phyloP scores from a whole-genome alignment of 1,140 invertebrate genomes.

The Triops longicaudatus region DNA sequence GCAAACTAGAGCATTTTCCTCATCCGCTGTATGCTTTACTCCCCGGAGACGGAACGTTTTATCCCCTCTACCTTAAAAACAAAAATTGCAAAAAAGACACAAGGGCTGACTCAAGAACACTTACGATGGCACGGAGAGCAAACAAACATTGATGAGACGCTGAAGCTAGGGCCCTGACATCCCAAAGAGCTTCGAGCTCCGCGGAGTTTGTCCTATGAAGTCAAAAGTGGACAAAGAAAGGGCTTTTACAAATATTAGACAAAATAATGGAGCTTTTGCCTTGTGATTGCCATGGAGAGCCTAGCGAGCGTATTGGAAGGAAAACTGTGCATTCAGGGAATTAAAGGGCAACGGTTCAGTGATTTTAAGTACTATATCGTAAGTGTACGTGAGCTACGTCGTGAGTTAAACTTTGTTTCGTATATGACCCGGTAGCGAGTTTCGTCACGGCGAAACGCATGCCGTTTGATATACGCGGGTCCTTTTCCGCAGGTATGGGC shows the following conservation, averaged over 20 bases:
- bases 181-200: no score
- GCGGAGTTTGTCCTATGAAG: no score
- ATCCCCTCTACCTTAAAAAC: neutral
- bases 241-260: neutral
- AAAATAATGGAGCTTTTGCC: neutral
- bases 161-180: no score
- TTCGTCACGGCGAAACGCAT: no score
- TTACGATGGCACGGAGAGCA: neutral
- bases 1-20: neutral
- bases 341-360: neutral
- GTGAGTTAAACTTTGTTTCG: no score
- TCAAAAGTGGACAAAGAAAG: neutral
- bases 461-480: neutral
- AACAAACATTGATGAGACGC: no score
- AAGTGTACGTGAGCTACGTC: neutral
- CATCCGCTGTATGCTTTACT: neutral
- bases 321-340: neutral
- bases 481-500: neutral
- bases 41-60: slow-evolving; percentile 10
- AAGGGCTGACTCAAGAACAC: slow-evolving; percentile 19
- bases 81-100: neutral
- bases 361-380: neutral
- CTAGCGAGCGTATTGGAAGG: neutral
- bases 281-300: neutral
- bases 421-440: no score